Percentiles rank a stretch among this genome's conserved stretches.
phyloP scores from a whole-genome alignment of 2,797 vertebrate genomes.

The Cetoscarus ocellatus region DNA sequence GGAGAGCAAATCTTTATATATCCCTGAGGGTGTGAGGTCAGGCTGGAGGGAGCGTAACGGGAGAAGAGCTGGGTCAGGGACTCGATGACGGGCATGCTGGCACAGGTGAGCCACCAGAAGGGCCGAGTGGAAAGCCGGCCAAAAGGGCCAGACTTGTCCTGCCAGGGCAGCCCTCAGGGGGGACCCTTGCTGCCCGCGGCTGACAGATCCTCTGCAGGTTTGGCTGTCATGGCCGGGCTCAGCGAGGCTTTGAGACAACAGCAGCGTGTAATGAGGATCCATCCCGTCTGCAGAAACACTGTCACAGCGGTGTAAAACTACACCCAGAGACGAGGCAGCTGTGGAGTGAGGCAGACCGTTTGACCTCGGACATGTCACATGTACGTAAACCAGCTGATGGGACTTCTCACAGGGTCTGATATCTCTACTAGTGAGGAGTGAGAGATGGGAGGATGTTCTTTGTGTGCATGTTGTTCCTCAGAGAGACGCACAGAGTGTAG shows the following conservation, averaged over 20 bases:
- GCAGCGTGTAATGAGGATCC: conserved; percentile 64
- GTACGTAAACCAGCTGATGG: conserved; percentile 48
- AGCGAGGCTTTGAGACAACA: conserved; percentile 74
- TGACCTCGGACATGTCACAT: conserved; percentile 70
- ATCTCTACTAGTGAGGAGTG: conserved; percentile 48
- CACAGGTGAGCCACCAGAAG: conserved; percentile 71
- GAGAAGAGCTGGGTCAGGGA: conserved; percentile 74
- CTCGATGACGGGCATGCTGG: conserved; percentile 75
- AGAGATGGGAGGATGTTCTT: conserved; percentile 39
- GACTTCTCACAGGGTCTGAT: conserved; percentile 47
- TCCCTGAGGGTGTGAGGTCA: conserved; percentile 77
- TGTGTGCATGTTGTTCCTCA: conserved; percentile 24
- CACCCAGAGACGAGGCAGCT: conserved; percentile 71
- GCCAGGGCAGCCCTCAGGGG: conserved; percentile 55
- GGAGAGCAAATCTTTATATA: conserved; percentile 83
- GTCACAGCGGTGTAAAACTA: conserved; percentile 66
- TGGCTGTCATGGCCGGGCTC: conserved; percentile 64
- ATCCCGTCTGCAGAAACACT: conserved; percentile 51
- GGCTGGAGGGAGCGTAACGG: conserved; percentile 69
- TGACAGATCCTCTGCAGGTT: conserved; percentile 74
- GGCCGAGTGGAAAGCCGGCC: conserved; percentile 43
- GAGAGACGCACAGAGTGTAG: conserved; percentile 4
- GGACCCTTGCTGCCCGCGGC: conserved; percentile 51
- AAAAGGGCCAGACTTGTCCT: conserved; percentile 41
- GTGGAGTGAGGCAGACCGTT: conserved; percentile 48